Base-by-base conservation (phyloP, 2,113 vertebrate species). In the Amphiprion ocellaris region DNA sequence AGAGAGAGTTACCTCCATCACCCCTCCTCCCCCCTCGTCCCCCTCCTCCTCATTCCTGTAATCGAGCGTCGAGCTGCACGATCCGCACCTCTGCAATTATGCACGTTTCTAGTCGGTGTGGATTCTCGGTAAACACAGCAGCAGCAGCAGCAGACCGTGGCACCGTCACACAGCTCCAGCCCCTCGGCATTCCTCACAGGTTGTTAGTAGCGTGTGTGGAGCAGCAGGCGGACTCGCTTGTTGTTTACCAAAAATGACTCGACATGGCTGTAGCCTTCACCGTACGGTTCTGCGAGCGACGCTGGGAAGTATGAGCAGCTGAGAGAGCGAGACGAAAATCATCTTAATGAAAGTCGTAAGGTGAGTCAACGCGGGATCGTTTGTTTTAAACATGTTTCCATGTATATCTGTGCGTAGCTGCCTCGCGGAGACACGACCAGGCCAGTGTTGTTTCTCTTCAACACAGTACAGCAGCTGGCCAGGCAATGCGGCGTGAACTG, bases 321-420 rank as follows among this genome's bases (percentile, higher is more conserved):
- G 84, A 88, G 81, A 82, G 81, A 82, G 82, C 41, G 67, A 73
- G 78, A 53, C 52, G 46, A 55, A 69, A 28, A 74, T 79, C 79
- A 87, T 87, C 84, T 94, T 80, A 58, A 93, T 94, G 92, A 90
- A 82, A 75, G 88, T 88, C 86, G 44, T 2, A 65, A 82, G 93
- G 94, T 94, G 69, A 87, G 91, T 62, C 21, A 21, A 21, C 21
- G 21, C 21, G 21, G 21, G 21, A 21, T 21, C 14, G 10, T 26
- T 16, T 47, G 39, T 7, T 46, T 37, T 58, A 44, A 10, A 52
- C 47, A 6, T 50, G 14, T n/a, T 17, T 50, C 3, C 46, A n/a
- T n/a, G 3, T 8, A 2, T 8, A 41, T 4, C 8, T 9, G 2
- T 1, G 44, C 21, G 21, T 21, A 21, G 33, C 19, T 30, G 33